These are phyloP conservation scores for Mythimna pallens DNA, from an alignment of 2,888 invertebrate genomes.

Conservation along the genomic window DNA sequence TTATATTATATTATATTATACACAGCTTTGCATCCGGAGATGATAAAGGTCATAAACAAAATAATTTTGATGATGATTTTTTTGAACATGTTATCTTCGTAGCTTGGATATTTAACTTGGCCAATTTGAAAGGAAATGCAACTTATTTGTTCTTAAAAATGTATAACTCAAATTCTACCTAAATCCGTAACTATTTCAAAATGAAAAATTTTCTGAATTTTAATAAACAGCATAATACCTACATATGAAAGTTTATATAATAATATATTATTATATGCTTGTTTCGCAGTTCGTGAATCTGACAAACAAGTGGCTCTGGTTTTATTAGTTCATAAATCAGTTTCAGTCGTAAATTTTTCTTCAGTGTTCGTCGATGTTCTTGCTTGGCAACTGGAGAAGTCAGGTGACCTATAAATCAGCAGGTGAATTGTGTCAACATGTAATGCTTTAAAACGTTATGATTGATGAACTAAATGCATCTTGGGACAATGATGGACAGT, in stretches of 20 bases:
- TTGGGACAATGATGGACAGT: constrained; percentile 58
- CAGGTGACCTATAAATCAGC: constrained; percentile 80
- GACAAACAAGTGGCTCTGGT: constrained; percentile 71
- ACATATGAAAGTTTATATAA: constrained; percentile 43
- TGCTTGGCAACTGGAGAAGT: constrained; percentile 81
- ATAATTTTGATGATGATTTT: not conserved
- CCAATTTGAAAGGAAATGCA: not conserved
- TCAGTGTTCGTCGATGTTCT: constrained; percentile 64
- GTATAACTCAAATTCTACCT: not conserved
- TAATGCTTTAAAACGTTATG: constrained; percentile 54
- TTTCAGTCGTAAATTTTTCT: constrained; percentile 75
- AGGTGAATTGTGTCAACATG: constrained; percentile 69
- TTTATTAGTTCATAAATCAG: constrained; percentile 78
- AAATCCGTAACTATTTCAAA: constrained; percentile 17
- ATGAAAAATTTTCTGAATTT: constrained; percentile 23
- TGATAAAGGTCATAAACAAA: not conserved
- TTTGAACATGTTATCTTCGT: not conserved
- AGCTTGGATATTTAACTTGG: not conserved
- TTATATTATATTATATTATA: no score
- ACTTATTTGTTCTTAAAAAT: not conserved
- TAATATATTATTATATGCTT: constrained; percentile 30
- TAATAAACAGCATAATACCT: constrained; percentile 30
- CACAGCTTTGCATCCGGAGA: no score
- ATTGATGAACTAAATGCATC: constrained; percentile 56
- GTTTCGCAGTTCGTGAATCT: constrained; percentile 61